Conservation (phyloP, 1,140 invertebrate species). For the Pissodes strobi region DNA sequence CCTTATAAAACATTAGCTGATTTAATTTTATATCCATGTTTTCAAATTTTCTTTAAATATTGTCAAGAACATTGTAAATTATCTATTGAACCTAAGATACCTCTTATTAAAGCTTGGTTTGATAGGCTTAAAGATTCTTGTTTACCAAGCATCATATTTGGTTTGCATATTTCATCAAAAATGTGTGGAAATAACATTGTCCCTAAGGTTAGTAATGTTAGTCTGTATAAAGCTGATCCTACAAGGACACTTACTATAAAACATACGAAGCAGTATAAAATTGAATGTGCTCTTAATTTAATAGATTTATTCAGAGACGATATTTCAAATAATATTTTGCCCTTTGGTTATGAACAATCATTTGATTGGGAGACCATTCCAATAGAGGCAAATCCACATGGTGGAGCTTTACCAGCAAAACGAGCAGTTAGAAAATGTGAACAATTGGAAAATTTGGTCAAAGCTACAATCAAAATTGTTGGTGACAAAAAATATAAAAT, state of each 20-base stretch:
- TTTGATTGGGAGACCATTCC: slow-evolving; percentile 72
- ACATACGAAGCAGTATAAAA: slow-evolving; percentile 76
- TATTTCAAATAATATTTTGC: slow-evolving; percentile 51
- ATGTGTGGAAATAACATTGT: slow-evolving; percentile 7
- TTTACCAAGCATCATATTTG: slow-evolving; percentile 28
- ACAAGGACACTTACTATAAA: slow-evolving; percentile 74
- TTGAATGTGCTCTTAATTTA: slow-evolving; percentile 66
- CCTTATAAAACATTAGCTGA: slow-evolving; percentile 82
- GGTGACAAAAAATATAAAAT: slow-evolving; percentile 62
- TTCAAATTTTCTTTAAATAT: slow-evolving; percentile 67
- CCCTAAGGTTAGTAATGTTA: slow-evolving; percentile 58
- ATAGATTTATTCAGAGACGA: slow-evolving; percentile 54
- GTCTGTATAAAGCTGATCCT: slow-evolving; percentile 80
- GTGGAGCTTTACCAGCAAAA: slow-evolving; percentile 76
- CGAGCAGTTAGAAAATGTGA: slow-evolving; percentile 80
- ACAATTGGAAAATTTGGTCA: slow-evolving; percentile 87
- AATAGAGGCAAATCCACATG: slow-evolving; percentile 71
- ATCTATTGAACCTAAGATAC: slow-evolving; percentile 61
- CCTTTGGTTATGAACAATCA: slow-evolving; percentile 56
- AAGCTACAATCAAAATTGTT: slow-evolving; percentile 73
- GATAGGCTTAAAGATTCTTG: slow-evolving; percentile 55
- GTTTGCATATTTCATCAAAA: neutral
- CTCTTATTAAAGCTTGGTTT: slow-evolving; percentile 72
- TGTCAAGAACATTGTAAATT: slow-evolving; percentile 48
- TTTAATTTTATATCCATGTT: slow-evolving; percentile 76